Evolutionary conservation across 2,113 vertebrate species (phyloP), one percentile per base, ranked within the genome.

Genomic region (Kryptolebias marmoratus): DNA sequence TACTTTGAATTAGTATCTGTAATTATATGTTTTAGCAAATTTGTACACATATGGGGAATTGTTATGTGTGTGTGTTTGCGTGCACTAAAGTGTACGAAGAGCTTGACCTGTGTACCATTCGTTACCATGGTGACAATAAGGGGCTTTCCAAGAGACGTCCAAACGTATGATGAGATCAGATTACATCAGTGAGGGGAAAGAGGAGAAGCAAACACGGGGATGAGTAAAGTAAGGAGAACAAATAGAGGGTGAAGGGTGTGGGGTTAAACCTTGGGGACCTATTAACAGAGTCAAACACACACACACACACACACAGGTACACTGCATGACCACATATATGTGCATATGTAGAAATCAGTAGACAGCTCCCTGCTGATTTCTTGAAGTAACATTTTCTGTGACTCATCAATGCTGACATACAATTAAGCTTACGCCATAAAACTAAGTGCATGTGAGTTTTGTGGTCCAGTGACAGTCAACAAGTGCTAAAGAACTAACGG

Each of bases 41-140:
- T 2, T 42, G 61, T 49, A 9, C 42, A 31, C 27, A 18, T 63
- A 45, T 49, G n/a, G 13, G 1, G 50, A 58, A 36, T n/a, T 57
- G 54, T 49, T 11, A 15, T 66, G 2, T 13, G 14, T 15, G 16
- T 63, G 27, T 73, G 56, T 36, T 7, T 5, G 27, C 22, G 14
- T 36, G 12, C 1, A 42, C 28, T 18, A 50, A 54, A 50, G 57
- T 49, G 56, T 32, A 15, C 42, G 53, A 42, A 75, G 75, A 66
- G 62, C 69, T 77, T 82, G 80, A 87, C 81, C 65, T 57, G 78
- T 72, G 81, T 81, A 78, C 67, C 56, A 62, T 83, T 71, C 0
- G 84, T 90, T 82, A 81, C 91, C 81, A 81, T 89, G 75, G 82
- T 13, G 81, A 90, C 53, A 61, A 64, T 72, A 88, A 88, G 72